Conservation (phyloP, 30 jellyfish, hydroid and myxozoan genomes). For the Hydractinia echinata region DNA sequence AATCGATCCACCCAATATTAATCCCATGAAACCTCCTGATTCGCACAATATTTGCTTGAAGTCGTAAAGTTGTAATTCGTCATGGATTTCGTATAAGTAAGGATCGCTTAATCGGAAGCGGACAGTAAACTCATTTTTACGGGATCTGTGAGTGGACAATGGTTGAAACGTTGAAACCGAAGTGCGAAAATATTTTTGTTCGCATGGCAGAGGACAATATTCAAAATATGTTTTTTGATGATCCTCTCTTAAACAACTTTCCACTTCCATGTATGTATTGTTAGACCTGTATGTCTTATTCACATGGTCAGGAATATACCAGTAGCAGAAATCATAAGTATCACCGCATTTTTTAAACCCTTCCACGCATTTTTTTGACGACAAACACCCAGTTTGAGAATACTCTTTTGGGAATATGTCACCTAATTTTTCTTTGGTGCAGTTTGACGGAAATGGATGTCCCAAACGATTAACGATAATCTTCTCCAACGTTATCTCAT, state of each 20-base stretch:
- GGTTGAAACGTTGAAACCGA: background rate
- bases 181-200: background rate
- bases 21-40: background rate
- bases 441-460: background rate
- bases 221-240: background rate
- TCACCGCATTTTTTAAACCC: background rate
- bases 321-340: background rate
- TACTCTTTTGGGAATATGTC: conserved; percentile 3
- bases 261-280: background rate
- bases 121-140: background rate
- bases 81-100: background rate
- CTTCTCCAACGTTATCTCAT: background rate
- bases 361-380: background rate
- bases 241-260: background rate
- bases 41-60: background rate
- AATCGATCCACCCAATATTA: background rate
- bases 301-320: background rate
- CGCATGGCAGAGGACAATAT: background rate
- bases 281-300: background rate
- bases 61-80: background rate
- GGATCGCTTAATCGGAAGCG: background rate
- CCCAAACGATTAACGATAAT: background rate
- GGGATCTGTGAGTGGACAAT: background rate
- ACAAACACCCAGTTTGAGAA: background rate
- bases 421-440: background rate